Evolutionary conservation across 2,113 vertebrate species (phyloP), one percentile per base, ranked within the genome.

Genomic region (Lasiurus cinereus): DNA sequence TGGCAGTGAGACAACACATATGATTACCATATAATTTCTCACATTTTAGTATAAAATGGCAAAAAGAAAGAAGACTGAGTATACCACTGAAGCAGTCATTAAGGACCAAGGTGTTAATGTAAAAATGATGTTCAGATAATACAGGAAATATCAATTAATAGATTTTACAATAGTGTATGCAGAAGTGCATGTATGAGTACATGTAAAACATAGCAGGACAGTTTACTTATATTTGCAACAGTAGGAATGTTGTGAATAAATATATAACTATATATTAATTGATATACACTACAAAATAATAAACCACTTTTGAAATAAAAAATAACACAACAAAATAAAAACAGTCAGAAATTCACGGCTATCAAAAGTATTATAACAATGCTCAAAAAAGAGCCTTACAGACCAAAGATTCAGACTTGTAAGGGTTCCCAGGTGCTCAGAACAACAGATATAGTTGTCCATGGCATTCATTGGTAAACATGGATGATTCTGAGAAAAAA

Each of bases 1-100:
- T 97, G 96, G 97, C 96, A 97, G 93, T 91, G 88, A 59, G 85
- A 78, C 70, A 77, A 96, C 90, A 94, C 33, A 89, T 31, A 90
- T 56, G 48, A 27, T 88, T 56, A 50, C n/a, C 72, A 79, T 16
- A 24, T 39, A 76, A 85, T 88, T 94, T 94, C 48, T 90, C 73
- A 93, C 39, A 78, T 90, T 93, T 93, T 92, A 80, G 48, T 74
- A 93, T 78, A 31, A 95, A 95, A 91, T 85, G 46, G 82, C 8
- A n/a, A 50, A 59, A n/a, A 36, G n/a, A 56, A 46, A 76, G 46
- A 36, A 43, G 43, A 77, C 18, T 50, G 27, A 94, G n/a, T 52
- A 33, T 22, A 79, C 22, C 10, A 56, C 15, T 79, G 67, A 89
- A 31, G 31, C 31, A 66, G 80, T 85, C 54, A 72, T 59, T 21